Base-by-base conservation (phyloP, 2,797 vertebrate species). In the Falco cherrug region DNA sequence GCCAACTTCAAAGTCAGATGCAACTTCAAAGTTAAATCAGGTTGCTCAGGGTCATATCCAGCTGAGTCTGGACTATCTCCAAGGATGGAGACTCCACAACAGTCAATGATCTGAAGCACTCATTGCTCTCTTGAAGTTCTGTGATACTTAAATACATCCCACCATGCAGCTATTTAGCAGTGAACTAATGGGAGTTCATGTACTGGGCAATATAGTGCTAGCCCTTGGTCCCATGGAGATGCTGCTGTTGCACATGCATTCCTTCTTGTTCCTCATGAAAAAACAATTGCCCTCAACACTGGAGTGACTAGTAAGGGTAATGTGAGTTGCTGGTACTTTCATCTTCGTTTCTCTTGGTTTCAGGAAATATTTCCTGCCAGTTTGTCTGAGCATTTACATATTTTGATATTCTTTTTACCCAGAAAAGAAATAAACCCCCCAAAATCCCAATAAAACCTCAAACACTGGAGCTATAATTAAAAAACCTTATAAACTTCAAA, bases 1-100 rank as follows among this genome's bases (percentile, higher is more conserved):
- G 76, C n/a, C 84, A 84, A 73, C 95, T 96, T 97, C 96, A 97
- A 97, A 97, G 96, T 60, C 84, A 95, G 45, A 75, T 65, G 65
- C 69, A 84, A 91, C 95, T 95, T 97, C 95, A 96, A 97, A 97
- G 96, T 33, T 68, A 69, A 73, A 86, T 90, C 41, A 37, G 87
- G 89, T 93, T 95, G 94, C 84, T 90, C 75, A 95, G 89, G 92
- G 87, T 95, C 89, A 73, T 47, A 88, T 35, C 76, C 76, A 89
- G 65, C 79, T 65, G 65, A 59, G 69, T 16, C 87, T 96, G 94
- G 89, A 93, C 76, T 43, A 63, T 43, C 87, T 93, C 61, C 82
- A 81, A 71, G 61, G 69, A 95, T 35, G 57, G 65, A 78, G 47
- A 78, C 57, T 75, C 50, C 76, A 83, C 87, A 75, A 10, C 11